Conservation (phyloP, 1,140 invertebrate species). For the Caenorhabditis latens region DNA sequence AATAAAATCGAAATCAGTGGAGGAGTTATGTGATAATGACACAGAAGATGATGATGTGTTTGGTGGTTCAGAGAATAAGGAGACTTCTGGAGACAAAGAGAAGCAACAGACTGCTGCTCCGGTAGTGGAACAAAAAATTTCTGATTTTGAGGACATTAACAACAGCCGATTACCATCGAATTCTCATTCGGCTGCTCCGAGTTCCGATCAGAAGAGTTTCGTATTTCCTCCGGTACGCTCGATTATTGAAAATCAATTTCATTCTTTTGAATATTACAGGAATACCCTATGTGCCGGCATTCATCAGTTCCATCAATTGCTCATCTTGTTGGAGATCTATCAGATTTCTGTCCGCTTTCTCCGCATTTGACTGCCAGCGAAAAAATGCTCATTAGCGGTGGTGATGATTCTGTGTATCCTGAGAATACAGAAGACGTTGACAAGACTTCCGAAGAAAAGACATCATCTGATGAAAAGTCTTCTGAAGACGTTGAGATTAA, state of each 20-base stretch:
- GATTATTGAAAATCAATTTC: neutral
- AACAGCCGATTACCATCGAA: constrained; percentile 37
- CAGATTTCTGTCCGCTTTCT: constrained; percentile 27
- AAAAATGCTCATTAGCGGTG: neutral
- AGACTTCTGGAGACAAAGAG: neutral
- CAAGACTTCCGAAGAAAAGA: neutral
- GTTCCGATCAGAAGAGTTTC: constrained; percentile 17
- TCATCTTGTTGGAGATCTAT: constrained; percentile 25
- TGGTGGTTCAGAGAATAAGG: neutral
- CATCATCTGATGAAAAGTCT: neutral
- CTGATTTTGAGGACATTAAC: constrained; percentile 30
- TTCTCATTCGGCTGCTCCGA: constrained; percentile 26
- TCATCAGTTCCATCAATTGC: constrained; percentile 42
- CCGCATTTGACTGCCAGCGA: neutral
- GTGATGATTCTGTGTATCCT: neutral
- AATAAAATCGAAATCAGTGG: neutral
- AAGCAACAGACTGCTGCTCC: neutral
- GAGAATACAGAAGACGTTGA: neutral
- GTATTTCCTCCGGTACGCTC: constrained; percentile 5
- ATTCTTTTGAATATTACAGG: neutral
- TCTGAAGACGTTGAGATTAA: neutral
- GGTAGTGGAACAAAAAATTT: neutral
- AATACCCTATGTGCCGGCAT: constrained; percentile 44
- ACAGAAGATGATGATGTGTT: neutral
- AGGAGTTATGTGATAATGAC: neutral